Base-by-base conservation (phyloP, 2,888 invertebrate species). In the Lepidochrysops patricia region DNA sequence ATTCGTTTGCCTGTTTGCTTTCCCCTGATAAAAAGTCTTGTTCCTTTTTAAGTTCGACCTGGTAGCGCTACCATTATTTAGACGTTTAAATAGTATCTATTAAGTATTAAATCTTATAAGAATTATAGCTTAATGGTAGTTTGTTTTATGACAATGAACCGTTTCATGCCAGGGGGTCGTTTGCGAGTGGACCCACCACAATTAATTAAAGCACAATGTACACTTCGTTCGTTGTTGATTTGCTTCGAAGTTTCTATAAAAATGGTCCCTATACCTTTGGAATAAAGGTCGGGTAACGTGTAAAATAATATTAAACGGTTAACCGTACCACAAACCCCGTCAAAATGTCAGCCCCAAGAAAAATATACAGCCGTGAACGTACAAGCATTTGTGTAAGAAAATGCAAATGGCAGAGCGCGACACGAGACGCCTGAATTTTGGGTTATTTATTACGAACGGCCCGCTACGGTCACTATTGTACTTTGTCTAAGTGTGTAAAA, bases 171-270 rank as follows among this genome's bases (percentile, higher is more conserved):
- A 67, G 64, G 67, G 65, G 66, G 79, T 76, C 76, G 75, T 86
- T 84, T 76, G 70, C 70, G 67, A 72, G 61, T 59, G 74, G 75
- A 76, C 77, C 76, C 66, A 76, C 82, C 82, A 84, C 84, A 82
- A 86, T 87, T 87, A 86, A 87, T 86, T 85, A 84, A 79, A 82
- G 79, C 76, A 79, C 83, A 83, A 82, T 79, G 78, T 82, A 63
- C 37, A 60, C 60, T 62, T 61, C 61, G 57, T 64, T 25, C 25
- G 1, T 5, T 13, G 13, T 9, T 13, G 13, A 13, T 35, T 13
- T 35, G 13, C 35, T 13, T 35, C 35, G 0, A 13, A 35, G 35
- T 35, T 13, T 5, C n/a, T 5, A 1, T n/a, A 13, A 35, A 13
- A 35, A 13, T 35, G 35, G 13, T 35, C 13, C 13, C 12, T 35